phyloP scores from a whole-genome alignment of 1,140 invertebrate species.

The Marisa cornuarietis region DNA sequence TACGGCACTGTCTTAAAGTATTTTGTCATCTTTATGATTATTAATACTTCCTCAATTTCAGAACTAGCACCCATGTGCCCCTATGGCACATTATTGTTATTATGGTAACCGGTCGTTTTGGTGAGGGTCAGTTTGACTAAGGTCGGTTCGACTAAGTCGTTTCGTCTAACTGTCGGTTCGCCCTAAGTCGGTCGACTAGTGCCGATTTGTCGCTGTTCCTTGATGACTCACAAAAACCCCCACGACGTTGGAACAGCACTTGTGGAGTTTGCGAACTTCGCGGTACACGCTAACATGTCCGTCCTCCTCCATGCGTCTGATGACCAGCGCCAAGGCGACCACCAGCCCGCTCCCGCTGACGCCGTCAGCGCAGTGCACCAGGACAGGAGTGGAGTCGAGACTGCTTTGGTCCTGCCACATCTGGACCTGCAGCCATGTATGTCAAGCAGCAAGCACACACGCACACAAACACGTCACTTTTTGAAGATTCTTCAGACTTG shows the following conservation, averaged over 20 bases:
- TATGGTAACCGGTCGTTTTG: too few relatives aligned
- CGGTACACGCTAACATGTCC: conserved; percentile 17
- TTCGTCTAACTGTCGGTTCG: too few relatives aligned
- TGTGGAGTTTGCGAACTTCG: neutral
- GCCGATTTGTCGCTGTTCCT: too few relatives aligned
- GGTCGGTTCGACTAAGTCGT: too few relatives aligned
- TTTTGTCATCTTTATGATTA: neutral
- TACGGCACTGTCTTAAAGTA: neutral
- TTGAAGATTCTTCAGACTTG: too few relatives aligned
- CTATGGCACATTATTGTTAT: neutral
- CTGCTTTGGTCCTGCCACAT: conserved; percentile 5
- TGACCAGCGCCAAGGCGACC: conserved; percentile 7
- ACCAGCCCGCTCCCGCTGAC: neutral
- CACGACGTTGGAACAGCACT: neutral
- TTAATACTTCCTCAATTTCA: neutral
- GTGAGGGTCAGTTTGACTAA: too few relatives aligned
- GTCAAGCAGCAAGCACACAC: neutral
- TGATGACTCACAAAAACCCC: conserved; percentile 6
- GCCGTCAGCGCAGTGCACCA: conserved; percentile 14
- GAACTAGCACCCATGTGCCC: neutral
- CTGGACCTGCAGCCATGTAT: conserved; percentile 11
- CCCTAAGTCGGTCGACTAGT: too few relatives aligned
- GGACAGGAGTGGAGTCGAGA: conserved; percentile 17
- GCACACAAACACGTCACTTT: neutral
- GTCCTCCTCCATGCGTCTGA: conserved; percentile 8